These are phyloP conservation scores for Drosophila sordidapex DNA, from an alignment of 2,888 invertebrate genomes.

Conservation along the genomic window DNA sequence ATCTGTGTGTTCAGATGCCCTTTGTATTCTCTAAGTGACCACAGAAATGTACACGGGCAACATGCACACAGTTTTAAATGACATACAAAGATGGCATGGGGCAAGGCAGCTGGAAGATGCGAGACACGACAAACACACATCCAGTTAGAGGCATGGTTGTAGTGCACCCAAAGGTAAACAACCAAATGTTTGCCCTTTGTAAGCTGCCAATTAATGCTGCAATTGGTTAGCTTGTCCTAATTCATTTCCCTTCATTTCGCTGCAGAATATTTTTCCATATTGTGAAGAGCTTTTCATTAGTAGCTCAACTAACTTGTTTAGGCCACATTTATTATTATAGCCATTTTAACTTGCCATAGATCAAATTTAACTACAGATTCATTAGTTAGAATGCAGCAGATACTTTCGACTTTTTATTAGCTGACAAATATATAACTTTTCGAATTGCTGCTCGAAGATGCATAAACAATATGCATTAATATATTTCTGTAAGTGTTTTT, in stretches of 20 bases:
- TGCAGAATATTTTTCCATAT: not conserved
- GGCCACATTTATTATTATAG: not conserved
- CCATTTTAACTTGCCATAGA: not conserved
- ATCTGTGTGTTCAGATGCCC: conserved; percentile 26
- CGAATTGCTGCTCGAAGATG: not conserved
- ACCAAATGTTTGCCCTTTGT: conserved; percentile 54
- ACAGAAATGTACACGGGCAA: conserved; percentile 78
- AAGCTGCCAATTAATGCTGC: conserved; percentile 57
- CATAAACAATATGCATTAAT: not conserved
- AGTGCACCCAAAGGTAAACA: conserved; percentile 29
- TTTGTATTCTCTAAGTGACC: conserved; percentile 74
- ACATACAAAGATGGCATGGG: conserved; percentile 23
- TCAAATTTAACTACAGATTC: too few species aligned
- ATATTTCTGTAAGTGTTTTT: not conserved
- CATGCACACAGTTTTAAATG: conserved; percentile 70
- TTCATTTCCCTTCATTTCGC: not conserved
- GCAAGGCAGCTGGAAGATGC: not conserved
- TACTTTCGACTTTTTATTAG: not conserved
- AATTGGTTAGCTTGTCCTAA: conserved; percentile 42
- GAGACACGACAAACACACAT: conserved; percentile 12
- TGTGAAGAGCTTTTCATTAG: not conserved
- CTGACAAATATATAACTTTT: not conserved
- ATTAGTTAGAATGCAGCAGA: not conserved
- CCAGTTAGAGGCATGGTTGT: conserved; percentile 10
- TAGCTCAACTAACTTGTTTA: not conserved